These are phyloP conservation scores for Grammatotria lemairii DNA, from an alignment of 2,113 vertebrate species.

Conservation along the genomic window DNA sequence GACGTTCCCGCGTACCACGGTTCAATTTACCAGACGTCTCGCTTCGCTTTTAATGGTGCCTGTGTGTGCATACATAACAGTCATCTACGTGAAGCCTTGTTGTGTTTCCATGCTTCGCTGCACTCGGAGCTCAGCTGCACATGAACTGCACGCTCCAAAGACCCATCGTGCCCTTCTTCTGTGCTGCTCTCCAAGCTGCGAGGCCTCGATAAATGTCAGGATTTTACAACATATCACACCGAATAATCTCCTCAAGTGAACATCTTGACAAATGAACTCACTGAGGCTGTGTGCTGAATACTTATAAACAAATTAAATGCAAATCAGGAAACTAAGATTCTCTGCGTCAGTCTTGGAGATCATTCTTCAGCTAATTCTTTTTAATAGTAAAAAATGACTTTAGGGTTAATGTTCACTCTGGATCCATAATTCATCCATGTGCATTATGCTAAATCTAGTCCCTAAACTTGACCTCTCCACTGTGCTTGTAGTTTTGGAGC, in stretches of 20 bases:
- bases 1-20: neutral
- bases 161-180: neutral
- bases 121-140: neutral
- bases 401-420: neutral
- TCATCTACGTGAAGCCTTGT: neutral
- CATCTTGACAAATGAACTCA: neutral
- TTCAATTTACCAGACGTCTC: neutral
- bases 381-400: neutral
- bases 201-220: neutral
- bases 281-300: neutral
- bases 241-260: neutral
- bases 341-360: neutral
- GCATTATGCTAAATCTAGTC: accelerated
- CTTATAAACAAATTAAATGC: neutral
- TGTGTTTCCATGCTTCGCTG: neutral
- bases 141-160: neutral
- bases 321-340: neutral
- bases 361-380: neutral
- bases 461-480: neutral
- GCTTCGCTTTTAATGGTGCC: neutral
- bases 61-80: neutral
- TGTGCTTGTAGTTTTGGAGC: neutral
- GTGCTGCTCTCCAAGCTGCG: neutral
- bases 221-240: neutral
- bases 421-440: neutral